A percentile compares a stretch with the other conserved stretches of the same genome.
Evolutionary conservation across 2,888 invertebrate species (phyloP).

Genomic region (Xestia c-nigrum): DNA sequence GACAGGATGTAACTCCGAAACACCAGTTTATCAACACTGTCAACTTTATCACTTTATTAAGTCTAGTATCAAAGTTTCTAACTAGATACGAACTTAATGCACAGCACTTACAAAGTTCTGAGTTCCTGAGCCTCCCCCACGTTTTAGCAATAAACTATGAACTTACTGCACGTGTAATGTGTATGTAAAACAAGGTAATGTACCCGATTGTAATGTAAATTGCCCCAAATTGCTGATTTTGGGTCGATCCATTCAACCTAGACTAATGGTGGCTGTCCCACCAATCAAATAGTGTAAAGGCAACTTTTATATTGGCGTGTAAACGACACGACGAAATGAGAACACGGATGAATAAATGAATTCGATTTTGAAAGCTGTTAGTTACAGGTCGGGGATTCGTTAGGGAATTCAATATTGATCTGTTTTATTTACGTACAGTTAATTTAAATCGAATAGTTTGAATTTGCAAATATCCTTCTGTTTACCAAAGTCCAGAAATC

Average conservation of each 20-base stretch:
- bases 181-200: conserved; percentile 17
- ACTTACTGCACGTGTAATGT: conserved; percentile 18
- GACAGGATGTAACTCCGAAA: conserved; percentile 39
- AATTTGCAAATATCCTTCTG: neutral
- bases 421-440: neutral
- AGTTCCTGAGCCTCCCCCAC: conserved; percentile 23
- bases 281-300: conserved; percentile 25
- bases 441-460: neutral
- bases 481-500: neutral
- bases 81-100: conserved; percentile 51
- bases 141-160: conserved; percentile 50
- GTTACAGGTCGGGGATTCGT: conserved; percentile 9
- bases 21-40: conserved; percentile 52
- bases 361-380: conserved; percentile 37
- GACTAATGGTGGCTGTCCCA: conserved; percentile 48
- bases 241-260: conserved; percentile 50
- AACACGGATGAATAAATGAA: conserved; percentile 42
- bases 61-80: conserved; percentile 54
- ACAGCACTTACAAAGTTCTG: conserved; percentile 44
- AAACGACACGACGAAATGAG: conserved; percentile 30
- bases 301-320: conserved; percentile 44
- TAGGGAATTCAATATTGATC: conserved; percentile 2
- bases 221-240: conserved; percentile 46
- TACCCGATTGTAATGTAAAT: conserved; percentile 37
- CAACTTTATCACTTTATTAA: conserved; percentile 58